Base-by-base conservation (phyloP, 2,888 invertebrate species). In the Agrotis segetum region DNA sequence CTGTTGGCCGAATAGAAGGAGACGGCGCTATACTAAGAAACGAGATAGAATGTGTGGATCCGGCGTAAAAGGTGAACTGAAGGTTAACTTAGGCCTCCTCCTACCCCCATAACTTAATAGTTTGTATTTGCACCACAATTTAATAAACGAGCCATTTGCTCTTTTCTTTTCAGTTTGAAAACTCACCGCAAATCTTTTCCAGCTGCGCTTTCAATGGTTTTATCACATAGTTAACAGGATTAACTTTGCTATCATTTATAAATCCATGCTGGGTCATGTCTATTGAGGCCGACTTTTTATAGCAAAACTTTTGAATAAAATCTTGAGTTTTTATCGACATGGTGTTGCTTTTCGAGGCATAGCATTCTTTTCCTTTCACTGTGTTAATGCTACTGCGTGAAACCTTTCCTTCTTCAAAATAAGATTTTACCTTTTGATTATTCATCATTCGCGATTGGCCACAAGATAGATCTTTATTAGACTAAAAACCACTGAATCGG, bases 231-330 rank as follows among this genome's bases (percentile, higher is more conserved):
- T 87, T 85, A 1, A 88, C 70, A 0, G 86, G 88, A 49, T 83
- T 77, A 13, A 85, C 24, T 66, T 89, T 89, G 47, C 87, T 89
- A 61, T 92, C 90, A 21, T 66, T 82, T 17, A 91, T 84, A 58
- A 93, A 93, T 3, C 93, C 93, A 56, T 90, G 81, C 19, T 83
- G 85, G 0, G 92, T 93, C 93, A 93, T 93, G 67, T 93, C 93
- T 16, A 91, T 83, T 0, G 91, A 91, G 0, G 91, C 90, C 0
- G 89, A 80, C 63, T 87, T 81, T 67, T 82, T 90, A 67, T 88
- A 89, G 69, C 92, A 91, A 19, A 93, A 87, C 81, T 89, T 93
- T 72, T 91, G 88, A 7, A 93, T 85, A 17, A 93, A 92, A 7
- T 88, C 79, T 68, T 82, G 90, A 0, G 91, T 92, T 56, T 87